Conservation (phyloP, 2,113 vertebrate genomes). For the Sceloporus tristichus region DNA sequence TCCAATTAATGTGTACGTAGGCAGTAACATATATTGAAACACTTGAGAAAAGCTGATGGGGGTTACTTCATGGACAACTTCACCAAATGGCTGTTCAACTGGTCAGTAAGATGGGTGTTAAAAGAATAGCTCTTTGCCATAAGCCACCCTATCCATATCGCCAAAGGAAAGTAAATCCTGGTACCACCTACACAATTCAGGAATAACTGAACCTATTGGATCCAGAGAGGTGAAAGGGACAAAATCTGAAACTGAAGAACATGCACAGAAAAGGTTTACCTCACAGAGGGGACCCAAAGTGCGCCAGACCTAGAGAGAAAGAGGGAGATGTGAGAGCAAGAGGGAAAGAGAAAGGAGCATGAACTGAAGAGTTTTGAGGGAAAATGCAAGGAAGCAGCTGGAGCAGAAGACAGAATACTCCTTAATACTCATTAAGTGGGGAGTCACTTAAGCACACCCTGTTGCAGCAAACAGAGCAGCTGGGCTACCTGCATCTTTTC, state of each 20-base stretch:
- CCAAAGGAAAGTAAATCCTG: background rate
- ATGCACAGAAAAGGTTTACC: slow-evolving; percentile 81
- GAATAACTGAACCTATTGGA: background rate
- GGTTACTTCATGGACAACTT: background rate
- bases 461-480: fast-evolving
- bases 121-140: slow-evolving; percentile 9
- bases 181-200: background rate
- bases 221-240: background rate
- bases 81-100: background rate
- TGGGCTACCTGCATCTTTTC: fast-evolving
- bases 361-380: background rate
- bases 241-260: slow-evolving; percentile 47
- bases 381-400: background rate
- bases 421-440: background rate
- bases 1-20: background rate
- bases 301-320: slow-evolving; percentile 88
- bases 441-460: fast-evolving
- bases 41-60: background rate
- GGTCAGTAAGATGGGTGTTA: fast-evolving
- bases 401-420: background rate
- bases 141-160: background rate
- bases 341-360: background rate
- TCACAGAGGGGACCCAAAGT: slow-evolving; percentile 90
- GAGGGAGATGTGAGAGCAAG: slow-evolving; percentile 50
- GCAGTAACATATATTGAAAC: background rate